Base-by-base conservation (phyloP, 2,797 vertebrate species). In the Sparus aurata region DNA sequence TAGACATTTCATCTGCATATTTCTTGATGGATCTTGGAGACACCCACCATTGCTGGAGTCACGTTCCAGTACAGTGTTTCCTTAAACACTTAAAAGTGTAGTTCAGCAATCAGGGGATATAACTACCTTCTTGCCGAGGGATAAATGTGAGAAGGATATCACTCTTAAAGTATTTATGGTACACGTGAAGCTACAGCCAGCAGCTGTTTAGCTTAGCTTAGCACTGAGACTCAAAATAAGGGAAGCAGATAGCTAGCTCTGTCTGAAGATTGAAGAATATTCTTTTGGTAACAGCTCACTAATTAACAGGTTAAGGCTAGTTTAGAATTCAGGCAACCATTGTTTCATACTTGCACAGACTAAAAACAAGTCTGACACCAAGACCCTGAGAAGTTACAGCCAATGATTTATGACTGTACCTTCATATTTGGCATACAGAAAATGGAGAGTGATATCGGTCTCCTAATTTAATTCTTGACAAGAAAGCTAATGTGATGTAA, bases 1-100 rank as follows among this genome's bases (percentile, higher is more conserved):
- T 17, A 3, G 23, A 54, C 23, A 70, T 15, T 43, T 52, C 5
- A 70, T 16, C 34, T 50, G 16, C 58, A 71, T 5, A 59, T 23
- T 38, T 53, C 16, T 27, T 27, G 54, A 27, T 60, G 20, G 23
- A 63, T 23, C 43, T 20, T 43, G 18, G 27, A 72, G 66, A 76
- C 25, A 27, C 5, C 6, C 18, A 67, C 0, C 23, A 53, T 25
- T n/a, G 25, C 13, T 63, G 57, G 12, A 68, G 23, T 30, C 27
- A 38, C 4, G n/a, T 46, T 59, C 15, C 27, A 22, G 23, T 47
- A 41, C 5, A 49, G 1, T 15, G 50, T 47, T 45, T 62, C 8
- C 38, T 2, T 53, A 25, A 45, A 16, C 5, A 34, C 30, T 65
- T 25, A 18, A 9, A 43, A 17, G 4, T 69, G 22, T 3, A 57